Evolutionary conservation across 2,888 invertebrate genomes (phyloP).

Genomic region (Odontocerum albicorne): DNA sequence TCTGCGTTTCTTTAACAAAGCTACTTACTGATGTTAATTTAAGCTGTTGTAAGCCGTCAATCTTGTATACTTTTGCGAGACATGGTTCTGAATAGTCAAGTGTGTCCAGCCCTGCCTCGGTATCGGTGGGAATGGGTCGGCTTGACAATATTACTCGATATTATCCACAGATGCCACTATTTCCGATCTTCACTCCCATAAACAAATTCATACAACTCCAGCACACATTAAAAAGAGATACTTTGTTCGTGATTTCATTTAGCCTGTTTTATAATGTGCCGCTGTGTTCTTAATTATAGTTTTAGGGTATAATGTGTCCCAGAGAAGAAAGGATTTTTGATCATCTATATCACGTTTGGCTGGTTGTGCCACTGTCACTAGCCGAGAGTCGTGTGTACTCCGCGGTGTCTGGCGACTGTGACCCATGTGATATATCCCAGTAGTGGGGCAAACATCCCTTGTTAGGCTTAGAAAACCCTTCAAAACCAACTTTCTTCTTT

Average conservation of each 20-base stretch:
- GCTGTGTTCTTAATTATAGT: constrained; percentile 30
- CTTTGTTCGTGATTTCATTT: constrained; percentile 55
- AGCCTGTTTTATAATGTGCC: constrained; percentile 42
- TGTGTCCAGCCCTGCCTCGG: too few relatives aligned
- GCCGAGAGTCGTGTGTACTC: constrained; percentile 38
- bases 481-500: background rate
- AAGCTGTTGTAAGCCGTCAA: too few relatives aligned
- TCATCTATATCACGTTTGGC: constrained; percentile 51
- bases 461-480: background rate
- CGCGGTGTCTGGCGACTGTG: constrained; percentile 48
- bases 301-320: constrained; percentile 39
- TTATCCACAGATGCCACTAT: background rate
- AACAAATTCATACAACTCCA: too few relatives aligned
- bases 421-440: constrained; percentile 46
- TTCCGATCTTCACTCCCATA: background rate
- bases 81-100: too few relatives aligned
- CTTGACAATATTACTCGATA: background rate
- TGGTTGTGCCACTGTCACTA: constrained; percentile 21
- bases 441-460: constrained; percentile 57
- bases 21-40: too few relatives aligned
- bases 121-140: too few relatives aligned
- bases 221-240: too few relatives aligned
- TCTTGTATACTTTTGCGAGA: too few relatives aligned
- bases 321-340: constrained; percentile 70
- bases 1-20: too few relatives aligned